Evolutionary conservation across 2,797 vertebrate genomes (phyloP).

Genomic region (Myripristis jacobus): DNA sequence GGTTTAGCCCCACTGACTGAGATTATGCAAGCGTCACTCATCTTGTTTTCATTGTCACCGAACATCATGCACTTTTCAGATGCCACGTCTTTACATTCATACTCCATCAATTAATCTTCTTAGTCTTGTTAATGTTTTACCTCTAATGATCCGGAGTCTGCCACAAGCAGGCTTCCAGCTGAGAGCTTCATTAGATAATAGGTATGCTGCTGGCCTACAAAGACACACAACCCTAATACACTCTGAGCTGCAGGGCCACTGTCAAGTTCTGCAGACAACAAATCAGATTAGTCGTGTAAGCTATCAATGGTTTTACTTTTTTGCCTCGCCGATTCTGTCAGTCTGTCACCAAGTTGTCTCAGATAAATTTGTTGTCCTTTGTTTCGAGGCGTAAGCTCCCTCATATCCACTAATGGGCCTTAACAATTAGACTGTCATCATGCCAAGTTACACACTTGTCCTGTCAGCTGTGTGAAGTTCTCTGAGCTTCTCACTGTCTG

Average conservation of each 20-base stretch:
- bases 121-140: conserved; percentile 33
- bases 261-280: conserved; percentile 69
- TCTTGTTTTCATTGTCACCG: background rate
- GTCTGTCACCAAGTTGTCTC: conserved; percentile 51
- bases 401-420: conserved; percentile 14
- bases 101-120: conserved; percentile 23
- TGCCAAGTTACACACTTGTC: conserved; percentile 1
- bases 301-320: conserved; percentile 62
- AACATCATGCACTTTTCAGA: background rate
- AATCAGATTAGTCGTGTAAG: conserved; percentile 75
- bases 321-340: conserved; percentile 48
- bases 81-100: background rate
- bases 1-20: too few species aligned
- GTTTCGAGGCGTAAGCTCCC: conserved; percentile 37
- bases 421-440: conserved; percentile 1
- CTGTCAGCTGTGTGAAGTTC: background rate
- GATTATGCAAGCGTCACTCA: background rate
- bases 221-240: conserved; percentile 45
- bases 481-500: too few species aligned
- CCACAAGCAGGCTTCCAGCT: conserved; percentile 26
- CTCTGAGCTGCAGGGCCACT: conserved; percentile 52
- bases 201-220: conserved; percentile 47
- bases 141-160: conserved; percentile 33
- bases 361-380: conserved; percentile 55
- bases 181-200: conserved; percentile 60